Conservation (phyloP, 2,797 vertebrate genomes). For the Clamator glandarius region DNA sequence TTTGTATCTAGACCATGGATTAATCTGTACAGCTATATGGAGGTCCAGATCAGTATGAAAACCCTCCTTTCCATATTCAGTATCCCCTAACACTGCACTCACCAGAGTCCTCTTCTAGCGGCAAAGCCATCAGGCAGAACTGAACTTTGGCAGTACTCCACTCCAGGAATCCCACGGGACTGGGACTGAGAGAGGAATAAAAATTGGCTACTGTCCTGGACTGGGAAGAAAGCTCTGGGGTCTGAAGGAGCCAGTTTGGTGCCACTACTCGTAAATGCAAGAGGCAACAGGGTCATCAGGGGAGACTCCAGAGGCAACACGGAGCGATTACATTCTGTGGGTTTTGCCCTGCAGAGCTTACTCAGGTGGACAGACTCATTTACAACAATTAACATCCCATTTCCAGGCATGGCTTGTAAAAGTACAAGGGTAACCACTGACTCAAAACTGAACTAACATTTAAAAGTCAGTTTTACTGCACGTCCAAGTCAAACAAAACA, state of each 20-base stretch:
- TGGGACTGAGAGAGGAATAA: background rate
- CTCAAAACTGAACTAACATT: slow-evolving; percentile 36
- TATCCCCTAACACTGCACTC: background rate
- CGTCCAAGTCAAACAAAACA: slow-evolving; percentile 30
- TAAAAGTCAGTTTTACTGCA: slow-evolving; percentile 32
- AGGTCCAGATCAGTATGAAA: background rate
- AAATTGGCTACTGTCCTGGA: background rate
- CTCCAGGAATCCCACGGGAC: background rate
- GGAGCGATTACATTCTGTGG: background rate
- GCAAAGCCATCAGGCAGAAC: background rate
- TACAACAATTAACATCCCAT: slow-evolving; percentile 55
- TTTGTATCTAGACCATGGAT: background rate
- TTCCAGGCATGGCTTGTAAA: slow-evolving; percentile 38
- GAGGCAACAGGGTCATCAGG: background rate
- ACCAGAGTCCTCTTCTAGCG: background rate
- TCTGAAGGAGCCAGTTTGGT: background rate
- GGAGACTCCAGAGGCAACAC: background rate
- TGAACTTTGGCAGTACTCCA: background rate
- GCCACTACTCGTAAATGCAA: background rate
- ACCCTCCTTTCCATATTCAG: background rate
- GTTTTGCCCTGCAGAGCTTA: slow-evolving; percentile 19
- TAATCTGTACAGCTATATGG: background rate
- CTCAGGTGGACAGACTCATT: slow-evolving; percentile 46
- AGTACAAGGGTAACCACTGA: slow-evolving; percentile 8
- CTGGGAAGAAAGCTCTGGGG: background rate